phyloP scores from a whole-genome alignment of 2,797 vertebrate genomes.

The Erithacus rubecula region DNA sequence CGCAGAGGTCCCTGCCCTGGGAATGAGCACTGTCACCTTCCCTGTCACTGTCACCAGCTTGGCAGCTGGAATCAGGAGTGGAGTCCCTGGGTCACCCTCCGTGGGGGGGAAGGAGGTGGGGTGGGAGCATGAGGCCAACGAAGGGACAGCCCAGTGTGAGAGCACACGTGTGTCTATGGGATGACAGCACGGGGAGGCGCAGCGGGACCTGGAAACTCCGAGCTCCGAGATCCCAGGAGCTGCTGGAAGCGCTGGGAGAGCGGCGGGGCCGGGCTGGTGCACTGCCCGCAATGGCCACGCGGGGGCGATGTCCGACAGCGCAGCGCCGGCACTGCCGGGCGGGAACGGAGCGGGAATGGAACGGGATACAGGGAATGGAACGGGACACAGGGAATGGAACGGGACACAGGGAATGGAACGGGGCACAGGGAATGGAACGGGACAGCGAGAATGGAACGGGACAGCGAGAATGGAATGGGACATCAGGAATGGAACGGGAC shows the following conservation, averaged over 20 bases:
- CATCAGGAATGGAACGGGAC: not conserved
- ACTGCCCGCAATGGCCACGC: not conserved
- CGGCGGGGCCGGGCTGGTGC: not conserved
- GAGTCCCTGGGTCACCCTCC: not conserved
- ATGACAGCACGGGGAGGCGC: accelerated
- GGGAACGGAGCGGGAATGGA: not conserved
- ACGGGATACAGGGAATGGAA: too few relatives aligned
- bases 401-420: accelerated
- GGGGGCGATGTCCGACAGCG: not conserved
- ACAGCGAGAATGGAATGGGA: accelerated
- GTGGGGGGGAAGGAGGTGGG: not conserved
- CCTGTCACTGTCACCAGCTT: not conserved
- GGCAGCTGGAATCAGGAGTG: not conserved
- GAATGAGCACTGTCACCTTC: not conserved
- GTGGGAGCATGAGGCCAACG: too few relatives aligned
- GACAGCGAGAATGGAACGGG: accelerated
- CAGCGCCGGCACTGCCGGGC: not conserved
- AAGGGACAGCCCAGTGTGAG: not conserved
- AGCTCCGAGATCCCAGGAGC: not conserved
- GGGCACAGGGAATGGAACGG: accelerated
- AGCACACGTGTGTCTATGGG: accelerated
- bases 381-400: not conserved
- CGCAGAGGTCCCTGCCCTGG: too few relatives aligned
- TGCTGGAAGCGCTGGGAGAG: not conserved
- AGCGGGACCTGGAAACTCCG: not conserved